phyloP scores from a whole-genome alignment of 2,888 invertebrate species.

The Steinernema hermaphroditum region DNA sequence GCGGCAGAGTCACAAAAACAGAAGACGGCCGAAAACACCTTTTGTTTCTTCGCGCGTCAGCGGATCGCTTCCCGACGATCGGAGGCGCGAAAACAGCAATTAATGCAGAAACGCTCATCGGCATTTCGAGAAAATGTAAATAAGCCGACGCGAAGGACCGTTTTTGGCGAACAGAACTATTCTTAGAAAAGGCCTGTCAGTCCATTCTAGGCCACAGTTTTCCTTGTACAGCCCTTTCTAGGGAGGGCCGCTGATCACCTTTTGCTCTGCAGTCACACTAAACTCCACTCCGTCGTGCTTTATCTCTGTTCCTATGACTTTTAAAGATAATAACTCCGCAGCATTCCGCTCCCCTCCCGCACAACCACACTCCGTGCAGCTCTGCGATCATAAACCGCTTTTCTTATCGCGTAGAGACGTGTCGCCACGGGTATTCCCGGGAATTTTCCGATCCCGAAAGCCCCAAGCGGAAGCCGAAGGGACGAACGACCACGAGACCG shows the following conservation, averaged over 20 bases:
- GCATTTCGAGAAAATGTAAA: too few species aligned
- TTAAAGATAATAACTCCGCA: background rate
- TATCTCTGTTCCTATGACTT: background rate
- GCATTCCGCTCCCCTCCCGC: background rate
- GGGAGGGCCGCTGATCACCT: background rate
- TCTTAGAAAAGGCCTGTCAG: too few species aligned
- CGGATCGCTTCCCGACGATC: too few species aligned
- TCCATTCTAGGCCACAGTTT: too few species aligned
- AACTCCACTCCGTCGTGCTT: background rate
- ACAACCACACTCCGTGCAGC: background rate
- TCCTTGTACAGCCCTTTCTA: too few species aligned
- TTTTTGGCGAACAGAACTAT: too few species aligned
- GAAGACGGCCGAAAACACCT: too few species aligned
- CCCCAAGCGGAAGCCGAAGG: background rate
- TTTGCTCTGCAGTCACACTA: background rate
- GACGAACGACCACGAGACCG: conserved; percentile 1
- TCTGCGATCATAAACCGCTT: background rate
- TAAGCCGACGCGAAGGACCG: too few species aligned
- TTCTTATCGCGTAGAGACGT: background rate
- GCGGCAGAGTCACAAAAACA: too few species aligned
- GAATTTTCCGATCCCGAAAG: conserved; percentile 2
- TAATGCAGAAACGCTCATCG: too few species aligned
- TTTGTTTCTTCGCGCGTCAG: too few species aligned
- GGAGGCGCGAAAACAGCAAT: too few species aligned
- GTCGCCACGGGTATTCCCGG: background rate